Base-by-base conservation (phyloP, 2,888 invertebrate species). In the Zygothrica quintamaculata region DNA sequence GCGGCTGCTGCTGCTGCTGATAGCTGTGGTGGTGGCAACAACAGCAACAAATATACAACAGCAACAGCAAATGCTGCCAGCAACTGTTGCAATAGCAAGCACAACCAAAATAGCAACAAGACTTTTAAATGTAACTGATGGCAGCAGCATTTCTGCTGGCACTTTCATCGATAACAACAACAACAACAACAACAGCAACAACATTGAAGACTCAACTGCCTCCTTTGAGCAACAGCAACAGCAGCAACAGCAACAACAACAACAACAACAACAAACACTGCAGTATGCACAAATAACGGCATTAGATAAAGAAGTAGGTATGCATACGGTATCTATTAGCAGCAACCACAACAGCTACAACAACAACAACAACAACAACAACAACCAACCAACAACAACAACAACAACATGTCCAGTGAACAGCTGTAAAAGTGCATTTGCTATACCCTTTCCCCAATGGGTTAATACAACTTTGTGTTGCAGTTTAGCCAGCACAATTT, bases 261-360 rank as follows among this genome's bases (percentile, higher is more conserved):
- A 34, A 5, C 53, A 46, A 16, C 52, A 40, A n/a, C 70, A 46
- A 39, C 46, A 59, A 58, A 39, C 57, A 55, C 13, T 65, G 78
- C 79, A 79, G 61, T 80, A 74, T 74, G 68, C 75, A 73, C 78
- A 77, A 73, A 84, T 90, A 74, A 72, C 88, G 68, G 74, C 84
- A 58, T 77, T 89, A 82, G 88, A 90, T 75, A 90, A 89, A 89
- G 90, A 90, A 89, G 90, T 90, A 90, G 90, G 90, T 90, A 90
- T 84, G 90, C 77, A 81, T 70, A 81, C 70, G 50, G 65, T 77
- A 77, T 79, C 77, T 59, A 66, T 47, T 53, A 55, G 40, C 47
- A 73, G 39, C 15, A 64, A 40, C 44, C 47, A 53, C 36, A 52
- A 57, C 52, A 33, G 31, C 33, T 51, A 31, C 44, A 40, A 40